Conservation (phyloP, 2,888 invertebrate genomes). For the Apeira syringaria region DNA sequence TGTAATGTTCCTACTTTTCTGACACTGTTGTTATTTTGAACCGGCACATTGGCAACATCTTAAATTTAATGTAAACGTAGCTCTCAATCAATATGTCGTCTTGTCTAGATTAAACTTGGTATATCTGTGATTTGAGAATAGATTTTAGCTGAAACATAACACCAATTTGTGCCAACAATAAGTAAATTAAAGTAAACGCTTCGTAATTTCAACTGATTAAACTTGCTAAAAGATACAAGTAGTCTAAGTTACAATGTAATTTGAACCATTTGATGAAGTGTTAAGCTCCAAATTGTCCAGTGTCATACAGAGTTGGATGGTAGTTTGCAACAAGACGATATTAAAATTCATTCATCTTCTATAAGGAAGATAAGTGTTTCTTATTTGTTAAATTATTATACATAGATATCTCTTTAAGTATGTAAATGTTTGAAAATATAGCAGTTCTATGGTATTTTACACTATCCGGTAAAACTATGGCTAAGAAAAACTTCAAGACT, state of each 20-base stretch:
- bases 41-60: conserved; percentile 68
- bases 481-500: too few species aligned
- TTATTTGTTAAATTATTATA: too few species aligned
- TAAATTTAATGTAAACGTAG: conserved; percentile 15
- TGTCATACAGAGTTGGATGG: conserved; percentile 5
- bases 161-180: conserved; percentile 66
- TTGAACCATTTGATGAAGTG: not conserved
- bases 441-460: not conserved
- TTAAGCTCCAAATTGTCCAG: not conserved
- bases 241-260: not conserved
- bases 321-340: conserved; percentile 32
- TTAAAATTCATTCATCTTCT: conserved; percentile 27
- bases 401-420: conserved; percentile 13
- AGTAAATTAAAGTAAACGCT: conserved; percentile 39
- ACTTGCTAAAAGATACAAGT: not conserved
- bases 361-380: conserved; percentile 22
- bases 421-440: conserved; percentile 1
- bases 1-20: conserved; percentile 8
- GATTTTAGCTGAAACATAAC: conserved; percentile 49
- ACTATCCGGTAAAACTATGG: not conserved
- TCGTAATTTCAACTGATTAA: conserved; percentile 1
- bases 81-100: conserved; percentile 29
- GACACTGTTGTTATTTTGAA: conserved; percentile 19
- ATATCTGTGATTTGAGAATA: conserved; percentile 56
- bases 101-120: conserved; percentile 39